Evolutionary conservation across 2,888 invertebrate genomes (phyloP), one percentile per base, ranked within the genome.

Genomic region (Sphaeridia pumilis): DNA sequence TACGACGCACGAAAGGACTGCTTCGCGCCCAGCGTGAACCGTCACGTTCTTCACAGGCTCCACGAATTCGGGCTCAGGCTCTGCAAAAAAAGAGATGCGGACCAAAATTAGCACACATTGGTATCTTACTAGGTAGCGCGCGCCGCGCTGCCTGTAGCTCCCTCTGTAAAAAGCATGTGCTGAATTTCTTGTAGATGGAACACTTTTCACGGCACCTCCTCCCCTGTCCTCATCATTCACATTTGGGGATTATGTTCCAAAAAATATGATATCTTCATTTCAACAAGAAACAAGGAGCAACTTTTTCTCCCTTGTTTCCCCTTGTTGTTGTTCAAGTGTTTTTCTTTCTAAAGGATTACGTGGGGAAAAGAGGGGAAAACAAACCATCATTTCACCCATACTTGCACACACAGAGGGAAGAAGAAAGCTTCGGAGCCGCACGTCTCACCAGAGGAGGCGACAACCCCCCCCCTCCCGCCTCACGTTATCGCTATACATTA

Each of bases 21-120:
- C 84, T 67, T 84, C 84, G 52, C 83, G 75, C 31, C 84, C 84
- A 25, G 82, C 75, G 4, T 83, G 78, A 7, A 82, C 82, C 1
- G 84, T 84, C 59, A 83, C 79, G 69, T 85, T 85, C 59, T 78
- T 76, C 56, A 84, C 83, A 26, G 80, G 78, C 42, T 78, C 79
- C 46, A 76, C 73, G 69, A 84, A 84, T 67, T 79, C 80, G 0
- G 84, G 84, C 59, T 77, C 38, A 34, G 59, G 46, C 54, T 64
- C 64, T 64, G 46, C 7, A 43, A 47, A 21, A 28, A 49, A 42
- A 36, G 51, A 49, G 26, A 31, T 31, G 31, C 7, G 7, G 14
- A 31, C 7, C 10, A 31, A 7, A 31, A 31, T 31, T 31, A 31
- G 14, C 14, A 38, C 12, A 38, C 17, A 38, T 38, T 14, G 14